Base-by-base conservation (phyloP, 2,888 invertebrate genomes). In the Tachystola acroxantha region DNA sequence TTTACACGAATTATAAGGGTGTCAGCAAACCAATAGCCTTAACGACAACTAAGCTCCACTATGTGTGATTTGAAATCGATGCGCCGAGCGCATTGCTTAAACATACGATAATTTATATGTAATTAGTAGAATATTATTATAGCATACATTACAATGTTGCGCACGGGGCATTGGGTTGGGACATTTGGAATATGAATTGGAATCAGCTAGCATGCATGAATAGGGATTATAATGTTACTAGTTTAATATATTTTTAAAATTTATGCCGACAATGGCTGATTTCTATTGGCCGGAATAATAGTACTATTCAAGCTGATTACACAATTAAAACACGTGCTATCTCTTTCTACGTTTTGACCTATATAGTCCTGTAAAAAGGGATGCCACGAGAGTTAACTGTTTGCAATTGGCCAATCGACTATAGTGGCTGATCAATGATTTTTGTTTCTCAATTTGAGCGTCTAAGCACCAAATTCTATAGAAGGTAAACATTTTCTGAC, bases 1-100 rank as follows among this genome's bases (percentile, higher is more conserved):
- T 86, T 85, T 85, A 86, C 86, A 86, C 76, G 78, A 85, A 82
- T 75, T 72, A 76, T 76, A 78, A 73, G 79, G 75, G 75, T 24
- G 73, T 73, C 82, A 80, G 84, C 79, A 84, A 84, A 82, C 69
- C 68, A 78, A 80, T 78, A 79, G 80, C 76, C 78, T 76, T 75
- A 76, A 75, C 71, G 71, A 78, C 75, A 78, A 77, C 81, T 82
- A 85, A 80, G 77, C 78, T 81, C 77, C 75, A 78, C 84, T 85
- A 84, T 75, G 77, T 77, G 78, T 82, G 85, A 82, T 82, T 81
- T 78, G 61, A 80, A 82, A 80, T 69, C 70, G 59, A 66, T 68
- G 70, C 81, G 79, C 81, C 70, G 77, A 68, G 78, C 78, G 79
- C 80, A 67, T 64, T 57, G 60, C 74, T 75, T 79, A 79, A 27